Conservation (phyloP, 2,113 vertebrate species). For the Microtus oregoni region DNA sequence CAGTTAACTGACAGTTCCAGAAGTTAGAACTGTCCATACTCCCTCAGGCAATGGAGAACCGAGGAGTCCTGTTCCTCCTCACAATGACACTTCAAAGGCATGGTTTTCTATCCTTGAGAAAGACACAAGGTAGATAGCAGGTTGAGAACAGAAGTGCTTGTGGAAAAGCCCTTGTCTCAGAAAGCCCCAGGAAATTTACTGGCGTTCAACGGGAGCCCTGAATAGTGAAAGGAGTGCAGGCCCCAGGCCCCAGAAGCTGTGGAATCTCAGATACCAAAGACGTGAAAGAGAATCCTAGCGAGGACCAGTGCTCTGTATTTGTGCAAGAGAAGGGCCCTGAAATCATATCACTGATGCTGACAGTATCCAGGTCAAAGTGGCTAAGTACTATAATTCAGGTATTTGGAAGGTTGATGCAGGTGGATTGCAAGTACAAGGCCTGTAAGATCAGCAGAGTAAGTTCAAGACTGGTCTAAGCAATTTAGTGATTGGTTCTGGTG, state of each 20-base stretch:
- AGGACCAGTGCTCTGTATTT: neutral
- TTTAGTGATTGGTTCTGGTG: neutral
- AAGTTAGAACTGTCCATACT: neutral
- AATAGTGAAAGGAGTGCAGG: neutral
- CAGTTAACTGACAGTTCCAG: neutral
- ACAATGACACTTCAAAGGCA: neutral
- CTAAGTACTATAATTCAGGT: neutral
- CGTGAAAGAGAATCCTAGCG: neutral
- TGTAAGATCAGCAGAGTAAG: neutral
- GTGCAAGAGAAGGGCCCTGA: neutral
- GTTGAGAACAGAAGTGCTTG: neutral
- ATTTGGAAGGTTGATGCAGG: neutral
- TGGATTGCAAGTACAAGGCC: neutral
- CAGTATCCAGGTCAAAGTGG: neutral
- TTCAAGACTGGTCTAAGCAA: neutral
- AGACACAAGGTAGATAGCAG: neutral
- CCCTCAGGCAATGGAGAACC: neutral
- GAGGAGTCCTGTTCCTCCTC: too few species aligned
- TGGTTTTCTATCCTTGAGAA: neutral
- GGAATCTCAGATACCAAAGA: neutral
- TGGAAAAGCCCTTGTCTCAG: neutral
- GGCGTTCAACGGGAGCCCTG: neutral
- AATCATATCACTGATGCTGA: neutral
- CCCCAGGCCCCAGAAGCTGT: neutral
- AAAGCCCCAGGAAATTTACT: neutral